A percentile compares a stretch with the other conserved stretches of the same genome.
phyloP scores from a whole-genome alignment of 2,113 vertebrate species.

The Ifrita kowaldi region DNA sequence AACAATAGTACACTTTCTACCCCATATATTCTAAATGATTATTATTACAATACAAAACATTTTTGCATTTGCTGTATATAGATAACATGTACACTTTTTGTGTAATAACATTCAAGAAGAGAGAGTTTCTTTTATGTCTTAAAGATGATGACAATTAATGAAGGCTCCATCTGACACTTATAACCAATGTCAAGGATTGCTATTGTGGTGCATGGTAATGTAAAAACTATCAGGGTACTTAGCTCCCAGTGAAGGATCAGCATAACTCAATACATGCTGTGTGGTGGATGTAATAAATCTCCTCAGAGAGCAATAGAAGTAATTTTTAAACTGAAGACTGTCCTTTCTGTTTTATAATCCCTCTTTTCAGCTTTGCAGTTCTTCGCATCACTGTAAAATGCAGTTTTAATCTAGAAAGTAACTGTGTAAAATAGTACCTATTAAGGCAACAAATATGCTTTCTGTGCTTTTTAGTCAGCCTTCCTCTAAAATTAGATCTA shows the following conservation, averaged over 20 bases:
- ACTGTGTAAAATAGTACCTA: background rate
- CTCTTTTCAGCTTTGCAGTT: conserved; percentile 16
- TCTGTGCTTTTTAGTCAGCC: background rate
- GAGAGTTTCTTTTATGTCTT: conserved; percentile 28
- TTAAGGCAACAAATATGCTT: background rate
- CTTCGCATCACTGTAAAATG: background rate
- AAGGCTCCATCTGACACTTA: conserved; percentile 17
- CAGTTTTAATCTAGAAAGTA: conserved; percentile 17
- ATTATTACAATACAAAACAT: conserved; percentile 58
- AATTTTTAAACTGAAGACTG: conserved; percentile 7
- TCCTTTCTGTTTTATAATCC: background rate
- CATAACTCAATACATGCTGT: background rate
- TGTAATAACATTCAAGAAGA: conserved; percentile 39
- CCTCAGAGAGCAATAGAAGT: background rate
- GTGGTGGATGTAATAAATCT: conserved; percentile 35
- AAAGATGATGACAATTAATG: conserved; percentile 39
- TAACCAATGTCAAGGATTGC: conserved; percentile 43
- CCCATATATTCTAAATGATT: conserved; percentile 50
- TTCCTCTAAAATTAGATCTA: background rate
- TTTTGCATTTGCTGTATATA: conserved; percentile 38
- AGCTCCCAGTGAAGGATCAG: conserved; percentile 4
- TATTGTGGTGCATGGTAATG: conserved; percentile 18
- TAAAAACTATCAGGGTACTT: conserved; percentile 19
- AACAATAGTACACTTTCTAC: conserved; percentile 62
- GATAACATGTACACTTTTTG: conserved; percentile 22